Conservation (phyloP, 2,888 invertebrate genomes). For the Volucella bombylans region DNA sequence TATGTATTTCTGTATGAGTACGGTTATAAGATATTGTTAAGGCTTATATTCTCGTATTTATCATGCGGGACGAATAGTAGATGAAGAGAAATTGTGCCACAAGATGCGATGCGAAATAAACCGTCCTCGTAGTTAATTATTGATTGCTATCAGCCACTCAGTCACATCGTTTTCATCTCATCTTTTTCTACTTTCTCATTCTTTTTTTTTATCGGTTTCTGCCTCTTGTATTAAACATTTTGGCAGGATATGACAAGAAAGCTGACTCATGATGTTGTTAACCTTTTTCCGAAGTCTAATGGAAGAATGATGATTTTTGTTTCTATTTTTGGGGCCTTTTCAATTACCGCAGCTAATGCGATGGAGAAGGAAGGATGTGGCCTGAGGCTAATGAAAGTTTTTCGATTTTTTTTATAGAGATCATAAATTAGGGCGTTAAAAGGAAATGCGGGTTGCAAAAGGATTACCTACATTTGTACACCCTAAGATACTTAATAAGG, state of each 20-base stretch:
- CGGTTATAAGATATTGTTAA: neutral
- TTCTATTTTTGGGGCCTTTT: neutral
- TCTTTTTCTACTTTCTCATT: neutral
- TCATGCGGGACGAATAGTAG: conserved; percentile 37
- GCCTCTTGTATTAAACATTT: neutral
- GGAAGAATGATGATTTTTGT: conserved; percentile 2
- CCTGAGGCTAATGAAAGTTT: conserved; percentile 18
- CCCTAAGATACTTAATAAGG: too few relatives aligned
- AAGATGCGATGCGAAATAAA: conserved; percentile 23
- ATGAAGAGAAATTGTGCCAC: conserved; percentile 27
- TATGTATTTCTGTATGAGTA: neutral
- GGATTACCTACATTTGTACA: too few relatives aligned
- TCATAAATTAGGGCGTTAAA: too few relatives aligned
- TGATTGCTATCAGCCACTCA: conserved; percentile 49
- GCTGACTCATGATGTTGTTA: conserved; percentile 12
- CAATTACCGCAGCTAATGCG: neutral
- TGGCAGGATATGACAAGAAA: conserved; percentile 5
- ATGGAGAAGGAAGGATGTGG: neutral
- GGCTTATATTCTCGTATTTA: conserved; percentile 1
- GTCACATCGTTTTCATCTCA: conserved; percentile 43
- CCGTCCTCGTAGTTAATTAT: conserved; percentile 41
- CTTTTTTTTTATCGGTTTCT: too few relatives aligned
- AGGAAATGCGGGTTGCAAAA: too few relatives aligned
- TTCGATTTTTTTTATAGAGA: conserved; percentile 1
- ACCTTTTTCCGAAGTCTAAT: neutral